These are phyloP conservation scores for Arothron firmamentum DNA, from an alignment of 2,113 vertebrate genomes.

Conservation along the genomic window DNA sequence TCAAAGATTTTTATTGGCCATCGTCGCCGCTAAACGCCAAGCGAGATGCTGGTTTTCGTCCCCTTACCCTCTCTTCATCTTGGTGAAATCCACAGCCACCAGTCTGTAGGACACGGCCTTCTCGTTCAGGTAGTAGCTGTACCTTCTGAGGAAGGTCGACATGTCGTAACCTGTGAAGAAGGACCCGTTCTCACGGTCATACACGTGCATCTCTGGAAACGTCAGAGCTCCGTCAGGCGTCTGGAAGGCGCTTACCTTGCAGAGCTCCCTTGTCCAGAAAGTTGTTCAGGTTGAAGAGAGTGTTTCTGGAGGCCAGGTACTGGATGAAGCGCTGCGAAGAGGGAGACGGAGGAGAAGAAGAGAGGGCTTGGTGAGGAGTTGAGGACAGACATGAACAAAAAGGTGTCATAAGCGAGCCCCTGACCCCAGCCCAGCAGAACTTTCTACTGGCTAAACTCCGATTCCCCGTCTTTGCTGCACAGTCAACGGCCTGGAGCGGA, in stretches of 20 bases:
- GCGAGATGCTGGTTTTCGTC: neutral
- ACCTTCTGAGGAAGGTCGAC: constrained; percentile 93
- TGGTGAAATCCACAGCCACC: constrained; percentile 92
- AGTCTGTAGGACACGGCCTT: constrained; percentile 93
- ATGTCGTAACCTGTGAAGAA: constrained; percentile 85
- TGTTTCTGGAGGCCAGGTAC: constrained; percentile 91
- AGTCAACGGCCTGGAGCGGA: neutral
- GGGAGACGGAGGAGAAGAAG: neutral
- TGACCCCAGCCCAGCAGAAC: no score
- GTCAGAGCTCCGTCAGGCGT: neutral
- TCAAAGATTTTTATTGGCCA: no score
- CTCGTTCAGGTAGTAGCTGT: constrained; percentile 95
- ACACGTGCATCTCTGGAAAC: no score
- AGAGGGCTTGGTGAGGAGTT: neutral
- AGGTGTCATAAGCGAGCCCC: no score
- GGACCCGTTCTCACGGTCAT: neutral
- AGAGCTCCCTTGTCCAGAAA: constrained; percentile 92
- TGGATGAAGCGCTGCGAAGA: constrained; percentile 86
- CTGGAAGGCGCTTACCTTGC: constrained; percentile 74
- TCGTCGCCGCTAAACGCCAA: neutral
- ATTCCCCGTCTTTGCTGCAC: neutral
- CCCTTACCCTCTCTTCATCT: constrained; percentile 89
- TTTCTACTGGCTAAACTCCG: neutral
- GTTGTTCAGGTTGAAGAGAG: constrained; percentile 94
- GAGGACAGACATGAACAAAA: no score